Base-by-base conservation (phyloP, 2,888 invertebrate species). In the Girardia tigrina region DNA sequence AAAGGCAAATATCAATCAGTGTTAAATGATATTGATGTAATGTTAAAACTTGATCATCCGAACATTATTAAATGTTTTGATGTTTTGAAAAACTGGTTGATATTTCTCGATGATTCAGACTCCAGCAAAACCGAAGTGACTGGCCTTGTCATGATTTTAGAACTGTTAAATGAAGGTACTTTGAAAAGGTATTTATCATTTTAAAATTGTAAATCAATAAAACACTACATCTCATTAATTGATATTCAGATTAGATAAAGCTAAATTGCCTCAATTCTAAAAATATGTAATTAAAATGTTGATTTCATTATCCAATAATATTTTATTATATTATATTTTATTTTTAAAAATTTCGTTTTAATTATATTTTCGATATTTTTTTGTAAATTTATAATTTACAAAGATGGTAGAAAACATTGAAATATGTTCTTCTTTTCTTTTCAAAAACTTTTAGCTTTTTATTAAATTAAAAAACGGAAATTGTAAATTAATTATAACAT, bases 151-250 rank as follows among this genome's bases (percentile, higher is more conserved):
- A 89, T 98, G 80, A 95, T 99, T 81, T 99, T 98, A 0, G 98
- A 98, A 86, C 89, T 98, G 75, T 98, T 99, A 98, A 90, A 98
- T 78, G 95, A 95, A 42, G 98, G 98, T 79, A 99, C 98, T 28
- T 56, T 77, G 4, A 77, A 77, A 36, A 70, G 75, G 75, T 75
- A 27, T 42, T n/a, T 20, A 12, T 16, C 42, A 42, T 42, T 42
- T 42, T n/a, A n/a, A n/a, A n/a, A n/a, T n/a, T n/a, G n/a, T n/a
- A n/a, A n/a, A n/a, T n/a, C n/a, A n/a, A n/a, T n/a, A n/a, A n/a
- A n/a, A n/a, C n/a, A n/a, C n/a, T n/a, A n/a, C n/a, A n/a, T n/a
- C n/a, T n/a, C n/a, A n/a, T n/a, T n/a, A n/a, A n/a, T n/a, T n/a
- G n/a, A n/a, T n/a, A n/a, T n/a, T n/a, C n/a, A n/a, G n/a, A n/a